phyloP scores from a whole-genome alignment of 1,140 invertebrate genomes.

The Orchesella cincta region DNA sequence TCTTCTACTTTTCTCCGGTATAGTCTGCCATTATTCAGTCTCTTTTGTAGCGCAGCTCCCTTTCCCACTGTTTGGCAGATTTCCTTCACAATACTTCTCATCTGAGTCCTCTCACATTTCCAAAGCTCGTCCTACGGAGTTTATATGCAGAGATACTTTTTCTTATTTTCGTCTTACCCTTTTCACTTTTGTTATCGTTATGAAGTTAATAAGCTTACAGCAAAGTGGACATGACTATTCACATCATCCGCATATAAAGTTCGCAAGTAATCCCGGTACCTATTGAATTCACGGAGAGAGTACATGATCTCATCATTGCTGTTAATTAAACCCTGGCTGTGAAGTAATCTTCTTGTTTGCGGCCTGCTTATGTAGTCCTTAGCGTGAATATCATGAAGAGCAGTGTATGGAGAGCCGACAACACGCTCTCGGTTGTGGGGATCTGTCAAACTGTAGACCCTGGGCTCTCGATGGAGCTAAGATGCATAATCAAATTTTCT shows the following conservation, averaged over 20 bases:
- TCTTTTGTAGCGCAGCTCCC: not conserved
- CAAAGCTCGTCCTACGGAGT: slow-evolving; percentile 11
- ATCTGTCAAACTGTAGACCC: slow-evolving; percentile 16
- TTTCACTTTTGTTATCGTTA: too few relatives aligned
- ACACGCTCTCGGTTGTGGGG: slow-evolving; percentile 30
- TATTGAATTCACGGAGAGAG: slow-evolving; percentile 7
- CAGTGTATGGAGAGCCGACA: slow-evolving; percentile 12
- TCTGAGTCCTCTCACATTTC: not conserved
- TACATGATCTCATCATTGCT: slow-evolving; percentile 8
- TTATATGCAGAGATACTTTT: too few relatives aligned
- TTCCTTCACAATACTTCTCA: not conserved
- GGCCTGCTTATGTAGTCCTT: slow-evolving; percentile 7
- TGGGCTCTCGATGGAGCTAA: slow-evolving; percentile 5
- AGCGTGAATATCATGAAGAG: slow-evolving; percentile 30
- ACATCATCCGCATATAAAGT: slow-evolving; percentile 2
- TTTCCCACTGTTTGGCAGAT: not conserved
- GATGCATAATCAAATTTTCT: not conserved
- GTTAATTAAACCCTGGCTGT: slow-evolving; percentile 26
- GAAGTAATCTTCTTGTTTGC: not conserved
- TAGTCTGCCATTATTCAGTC: not conserved
- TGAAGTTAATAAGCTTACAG: not conserved
- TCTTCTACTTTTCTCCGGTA: slow-evolving; percentile 5
- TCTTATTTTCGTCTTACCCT: too few relatives aligned
- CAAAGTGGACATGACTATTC: not conserved
- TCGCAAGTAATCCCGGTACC: slow-evolving; percentile 28